phyloP scores from a whole-genome alignment of 2,113 vertebrate genomes.

The Herpailurus yagouaroundi region DNA sequence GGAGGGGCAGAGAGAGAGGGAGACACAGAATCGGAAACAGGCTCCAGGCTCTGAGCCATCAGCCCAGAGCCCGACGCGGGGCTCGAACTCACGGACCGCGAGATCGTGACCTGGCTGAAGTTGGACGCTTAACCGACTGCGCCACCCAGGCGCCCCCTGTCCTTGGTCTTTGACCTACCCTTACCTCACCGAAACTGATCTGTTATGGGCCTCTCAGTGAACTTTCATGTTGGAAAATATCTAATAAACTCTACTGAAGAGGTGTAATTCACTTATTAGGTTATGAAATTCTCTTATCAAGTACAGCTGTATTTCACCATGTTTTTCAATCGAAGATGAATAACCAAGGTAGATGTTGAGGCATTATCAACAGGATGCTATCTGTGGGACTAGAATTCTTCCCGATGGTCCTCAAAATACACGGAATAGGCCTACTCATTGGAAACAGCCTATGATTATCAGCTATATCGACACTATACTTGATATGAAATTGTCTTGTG shows the following conservation, averaged over 20 bases:
- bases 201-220: background rate
- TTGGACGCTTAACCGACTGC: no score
- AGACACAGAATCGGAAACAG: no score
- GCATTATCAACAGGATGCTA: background rate
- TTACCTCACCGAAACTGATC: background rate
- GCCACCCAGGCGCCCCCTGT: no score
- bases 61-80: no score
- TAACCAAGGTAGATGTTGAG: background rate
- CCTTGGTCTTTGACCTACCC: background rate
- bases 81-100: no score
- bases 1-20: no score
- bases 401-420: background rate
- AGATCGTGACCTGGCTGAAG: no score
- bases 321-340: background rate
- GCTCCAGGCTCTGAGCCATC: no score
- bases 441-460: background rate
- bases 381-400: background rate
- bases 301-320: background rate
- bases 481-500: background rate
- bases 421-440: background rate
- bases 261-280: background rate
- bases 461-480: background rate
- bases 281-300: background rate
- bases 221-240: background rate
- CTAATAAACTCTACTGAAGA: background rate